Evolutionary conservation across 2,113 vertebrate species (phyloP).

Genomic region (Psilopogon haemacephalus): DNA sequence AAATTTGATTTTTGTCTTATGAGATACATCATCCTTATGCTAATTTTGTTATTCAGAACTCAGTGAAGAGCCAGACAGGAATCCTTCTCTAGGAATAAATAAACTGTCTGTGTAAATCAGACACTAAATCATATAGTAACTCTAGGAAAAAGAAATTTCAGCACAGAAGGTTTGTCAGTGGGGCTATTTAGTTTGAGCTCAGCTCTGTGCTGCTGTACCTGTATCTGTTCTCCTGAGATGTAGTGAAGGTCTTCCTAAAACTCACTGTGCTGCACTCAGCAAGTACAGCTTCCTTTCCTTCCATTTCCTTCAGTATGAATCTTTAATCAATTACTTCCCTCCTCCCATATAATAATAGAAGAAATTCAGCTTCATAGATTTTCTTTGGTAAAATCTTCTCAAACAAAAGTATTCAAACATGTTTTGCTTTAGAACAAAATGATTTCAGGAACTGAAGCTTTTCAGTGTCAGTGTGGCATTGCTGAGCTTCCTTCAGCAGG

Average conservation of each 20-base stretch:
- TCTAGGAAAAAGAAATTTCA: background rate
- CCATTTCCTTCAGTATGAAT: background rate
- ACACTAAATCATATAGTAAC: background rate
- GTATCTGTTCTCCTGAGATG: background rate
- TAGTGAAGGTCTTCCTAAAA: background rate
- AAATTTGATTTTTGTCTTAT: background rate
- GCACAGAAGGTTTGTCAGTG: background rate
- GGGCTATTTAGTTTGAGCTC: background rate
- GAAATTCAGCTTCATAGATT: background rate
- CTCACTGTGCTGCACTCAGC: background rate
- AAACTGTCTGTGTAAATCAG: background rate
- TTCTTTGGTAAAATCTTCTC: background rate
- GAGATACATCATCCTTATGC: background rate
- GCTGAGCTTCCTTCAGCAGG: background rate
- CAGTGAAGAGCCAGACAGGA: background rate
- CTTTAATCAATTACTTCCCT: background rate
- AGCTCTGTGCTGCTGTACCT: background rate
- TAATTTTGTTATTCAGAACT: background rate
- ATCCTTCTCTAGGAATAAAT: background rate
- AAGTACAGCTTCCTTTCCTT: background rate
- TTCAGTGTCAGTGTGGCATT: fast-evolving
- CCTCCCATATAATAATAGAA: too few relatives aligned
- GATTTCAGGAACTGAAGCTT: background rate
- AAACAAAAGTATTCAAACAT: background rate
- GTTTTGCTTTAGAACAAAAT: background rate